A percentile compares a stretch with the other conserved stretches of the same genome.
phyloP scores from a whole-genome alignment of 2,797 vertebrate species.

The Xiphophorus birchmanni region DNA sequence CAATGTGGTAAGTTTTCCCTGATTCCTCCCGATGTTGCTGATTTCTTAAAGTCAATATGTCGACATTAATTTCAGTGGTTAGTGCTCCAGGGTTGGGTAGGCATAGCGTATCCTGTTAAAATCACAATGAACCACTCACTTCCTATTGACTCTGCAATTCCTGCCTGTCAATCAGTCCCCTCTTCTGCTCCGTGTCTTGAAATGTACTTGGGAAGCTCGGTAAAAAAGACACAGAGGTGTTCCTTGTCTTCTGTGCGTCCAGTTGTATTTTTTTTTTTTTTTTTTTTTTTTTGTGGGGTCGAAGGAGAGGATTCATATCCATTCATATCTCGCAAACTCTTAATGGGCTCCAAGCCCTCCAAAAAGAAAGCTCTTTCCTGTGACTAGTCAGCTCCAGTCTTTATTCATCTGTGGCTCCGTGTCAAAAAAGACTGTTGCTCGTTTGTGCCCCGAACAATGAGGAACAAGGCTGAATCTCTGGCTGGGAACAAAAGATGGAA shows the following conservation, averaged over 20 bases:
- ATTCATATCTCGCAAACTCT: conserved; percentile 88
- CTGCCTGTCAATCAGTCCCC: conserved; percentile 77
- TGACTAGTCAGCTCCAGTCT: conserved; percentile 98
- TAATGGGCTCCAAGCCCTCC: conserved; percentile 84
- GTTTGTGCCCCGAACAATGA: conserved; percentile 96
- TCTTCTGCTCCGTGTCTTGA: conserved; percentile 70
- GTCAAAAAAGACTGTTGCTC: conserved; percentile 99
- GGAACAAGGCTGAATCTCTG: conserved; percentile 98
- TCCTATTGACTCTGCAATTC: conserved; percentile 81
- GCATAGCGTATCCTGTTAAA: conserved; percentile 67
- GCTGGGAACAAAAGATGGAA: conserved; percentile 97
- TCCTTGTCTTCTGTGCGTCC: conserved; percentile 69
- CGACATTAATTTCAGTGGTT: conserved; percentile 65
- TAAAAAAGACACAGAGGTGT: conserved; percentile 76
- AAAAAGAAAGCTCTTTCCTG: conserved; percentile 90
- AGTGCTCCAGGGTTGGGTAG: conserved; percentile 62
- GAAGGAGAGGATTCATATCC: conserved; percentile 86
- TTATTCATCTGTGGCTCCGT: conserved; percentile 99
- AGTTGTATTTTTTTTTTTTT: conserved; percentile 62
- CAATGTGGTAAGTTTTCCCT: conserved; percentile 1
- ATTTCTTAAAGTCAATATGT: conserved; percentile 63
- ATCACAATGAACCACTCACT: conserved; percentile 76
- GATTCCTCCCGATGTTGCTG: conserved; percentile 8
- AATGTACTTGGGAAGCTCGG: conserved; percentile 76
- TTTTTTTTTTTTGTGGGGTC: conserved; percentile 65